Evolutionary conservation across 2,113 vertebrate genomes (phyloP).

Genomic region (Copsychus sechellarum): DNA sequence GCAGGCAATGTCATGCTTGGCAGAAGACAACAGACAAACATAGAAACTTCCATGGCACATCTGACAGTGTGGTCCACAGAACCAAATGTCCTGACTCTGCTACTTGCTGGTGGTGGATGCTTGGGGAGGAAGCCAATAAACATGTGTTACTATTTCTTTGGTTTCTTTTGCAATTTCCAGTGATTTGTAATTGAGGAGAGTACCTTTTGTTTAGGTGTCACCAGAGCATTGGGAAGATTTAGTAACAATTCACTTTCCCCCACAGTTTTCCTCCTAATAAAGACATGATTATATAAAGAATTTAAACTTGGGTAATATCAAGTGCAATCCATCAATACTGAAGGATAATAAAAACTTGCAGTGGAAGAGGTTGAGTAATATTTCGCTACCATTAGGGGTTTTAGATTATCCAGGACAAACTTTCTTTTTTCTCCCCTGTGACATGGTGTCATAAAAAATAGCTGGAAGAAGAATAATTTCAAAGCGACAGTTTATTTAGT

Average conservation of each 20-base stretch:
- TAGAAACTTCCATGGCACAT: not conserved
- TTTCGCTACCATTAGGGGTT: not conserved
- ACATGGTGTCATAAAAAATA: slow-evolving; percentile 5
- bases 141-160: not conserved
- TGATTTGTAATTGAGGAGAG: not conserved
- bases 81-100: not conserved
- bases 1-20: not conserved
- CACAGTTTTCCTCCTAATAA: not conserved
- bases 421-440: not conserved
- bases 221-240: not conserved
- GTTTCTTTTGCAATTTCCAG: not conserved
- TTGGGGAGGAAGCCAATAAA: not conserved
- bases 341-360: slow-evolving; percentile 5
- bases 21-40: not conserved
- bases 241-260: not conserved
- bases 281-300: not conserved
- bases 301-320: not conserved
- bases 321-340: not conserved
- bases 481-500: slow-evolving; percentile 29
- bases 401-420: slow-evolving; percentile 27
- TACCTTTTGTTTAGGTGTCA: not conserved
- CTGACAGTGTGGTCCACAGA: not conserved
- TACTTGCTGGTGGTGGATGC: not conserved
- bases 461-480: not conserved
- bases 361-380: not conserved